Evolutionary conservation across 2,113 vertebrate genomes (phyloP).

Genomic region (Pyrgilauda ruficollis): DNA sequence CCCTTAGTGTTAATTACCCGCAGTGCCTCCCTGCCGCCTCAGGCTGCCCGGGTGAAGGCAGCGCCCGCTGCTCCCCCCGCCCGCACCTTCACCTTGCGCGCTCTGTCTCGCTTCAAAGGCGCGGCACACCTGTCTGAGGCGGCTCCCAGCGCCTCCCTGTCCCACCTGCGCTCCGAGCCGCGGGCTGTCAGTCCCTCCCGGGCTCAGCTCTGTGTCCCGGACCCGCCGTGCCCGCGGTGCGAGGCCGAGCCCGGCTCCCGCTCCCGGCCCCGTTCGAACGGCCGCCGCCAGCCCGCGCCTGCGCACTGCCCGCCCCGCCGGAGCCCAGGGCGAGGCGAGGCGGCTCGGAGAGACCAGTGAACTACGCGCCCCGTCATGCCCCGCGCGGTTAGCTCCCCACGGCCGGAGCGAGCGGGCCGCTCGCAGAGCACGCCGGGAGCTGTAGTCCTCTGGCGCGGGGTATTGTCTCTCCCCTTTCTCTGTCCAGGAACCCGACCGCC

Average conservation of each 20-base stretch:
- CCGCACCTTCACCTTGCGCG: neutral
- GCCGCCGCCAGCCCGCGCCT: neutral
- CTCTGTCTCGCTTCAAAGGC: neutral
- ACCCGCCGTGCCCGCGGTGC: neutral
- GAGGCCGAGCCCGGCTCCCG: neutral
- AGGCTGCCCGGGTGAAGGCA: neutral
- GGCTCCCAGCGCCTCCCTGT: neutral
- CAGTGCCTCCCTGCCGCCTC: neutral
- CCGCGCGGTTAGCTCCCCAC: neutral
- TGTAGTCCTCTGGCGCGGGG: constrained; percentile 2
- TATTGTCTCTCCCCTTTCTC: constrained; percentile 46
- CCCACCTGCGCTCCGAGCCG: neutral
- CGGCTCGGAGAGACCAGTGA: accelerated
- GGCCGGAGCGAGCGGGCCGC: accelerated
- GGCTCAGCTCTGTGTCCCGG: neutral
- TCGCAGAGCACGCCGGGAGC: neutral
- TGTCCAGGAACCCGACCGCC: constrained; percentile 36
- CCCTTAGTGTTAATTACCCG: neutral
- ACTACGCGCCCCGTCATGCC: neutral
- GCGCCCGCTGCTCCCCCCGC: neutral
- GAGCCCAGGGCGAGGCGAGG: neutral
- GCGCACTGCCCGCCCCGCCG: neutral
- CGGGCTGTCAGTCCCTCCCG: accelerated
- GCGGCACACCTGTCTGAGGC: neutral
- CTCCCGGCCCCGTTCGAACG: neutral